Percentiles rank a stretch among this genome's conserved stretches.
These are phyloP conservation scores for Diaperis boleti DNA, from an alignment of 2,888 invertebrate genomes.

Conservation along the genomic window DNA sequence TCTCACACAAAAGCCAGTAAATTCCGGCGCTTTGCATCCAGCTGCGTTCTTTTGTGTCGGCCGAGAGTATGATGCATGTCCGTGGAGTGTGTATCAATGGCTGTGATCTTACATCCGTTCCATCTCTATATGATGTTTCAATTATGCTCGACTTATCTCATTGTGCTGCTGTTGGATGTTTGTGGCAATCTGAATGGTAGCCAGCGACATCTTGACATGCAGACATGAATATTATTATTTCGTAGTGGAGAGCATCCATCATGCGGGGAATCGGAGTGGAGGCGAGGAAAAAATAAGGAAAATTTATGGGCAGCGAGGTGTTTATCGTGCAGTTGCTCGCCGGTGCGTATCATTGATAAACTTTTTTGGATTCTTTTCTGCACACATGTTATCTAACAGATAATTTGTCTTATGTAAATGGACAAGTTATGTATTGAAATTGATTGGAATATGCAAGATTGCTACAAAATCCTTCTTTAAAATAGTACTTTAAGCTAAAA, in stretches of 20 bases:
- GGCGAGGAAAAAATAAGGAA: not conserved
- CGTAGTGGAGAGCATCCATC: slow-evolving; percentile 5
- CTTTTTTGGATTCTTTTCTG: too few species aligned
- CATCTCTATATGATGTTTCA: slow-evolving; percentile 45
- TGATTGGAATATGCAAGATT: too few species aligned
- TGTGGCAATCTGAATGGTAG: slow-evolving; percentile 8
- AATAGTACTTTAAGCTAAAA: too few species aligned
- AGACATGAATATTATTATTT: slow-evolving; percentile 15
- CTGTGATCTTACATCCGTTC: slow-evolving; percentile 39
- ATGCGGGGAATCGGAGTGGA: not conserved
- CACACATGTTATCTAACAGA: too few species aligned
- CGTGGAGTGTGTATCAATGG: slow-evolving; percentile 29
- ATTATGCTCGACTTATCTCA: slow-evolving; percentile 35
- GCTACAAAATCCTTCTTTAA: too few species aligned
- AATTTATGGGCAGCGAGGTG: not conserved
- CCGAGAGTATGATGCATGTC: slow-evolving; percentile 39
- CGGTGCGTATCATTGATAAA: too few species aligned
- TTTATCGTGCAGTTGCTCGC: too few species aligned
- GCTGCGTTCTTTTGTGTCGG: slow-evolving; percentile 23
- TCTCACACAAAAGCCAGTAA: slow-evolving; percentile 28
- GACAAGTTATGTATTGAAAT: too few species aligned
- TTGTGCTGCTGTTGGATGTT: slow-evolving; percentile 18
- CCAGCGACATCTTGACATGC: slow-evolving; percentile 14
- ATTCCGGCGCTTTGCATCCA: slow-evolving; percentile 14
- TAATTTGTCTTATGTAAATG: too few species aligned